Conservation (phyloP, 1,140 invertebrate species). For the Lasioglossum albipes region DNA sequence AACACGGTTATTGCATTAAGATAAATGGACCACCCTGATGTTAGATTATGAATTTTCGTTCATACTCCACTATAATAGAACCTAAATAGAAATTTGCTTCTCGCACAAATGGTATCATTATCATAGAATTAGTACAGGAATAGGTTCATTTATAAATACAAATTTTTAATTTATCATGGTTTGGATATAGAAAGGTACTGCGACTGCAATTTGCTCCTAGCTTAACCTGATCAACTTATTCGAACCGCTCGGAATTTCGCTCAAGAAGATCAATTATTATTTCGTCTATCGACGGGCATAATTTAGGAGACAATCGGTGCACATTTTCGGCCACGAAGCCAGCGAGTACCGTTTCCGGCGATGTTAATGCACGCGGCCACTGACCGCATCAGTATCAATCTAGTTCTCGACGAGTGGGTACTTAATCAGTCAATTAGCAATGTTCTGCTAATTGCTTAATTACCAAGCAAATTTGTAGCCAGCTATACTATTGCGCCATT, state of each 20-base stretch:
- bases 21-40: no score
- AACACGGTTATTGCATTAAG: no score
- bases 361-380: conserved; percentile 55
- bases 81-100: no score
- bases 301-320: neutral
- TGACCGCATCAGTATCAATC: conserved; percentile 67
- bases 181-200: no score
- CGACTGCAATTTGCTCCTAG: neutral
- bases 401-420: conserved; percentile 65
- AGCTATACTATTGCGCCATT: conserved; percentile 23
- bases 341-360: conserved; percentile 29
- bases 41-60: no score
- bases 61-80: no score
- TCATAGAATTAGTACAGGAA: no score
- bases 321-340: conserved; percentile 21
- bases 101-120: no score
- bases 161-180: no score
- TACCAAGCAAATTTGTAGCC: conserved; percentile 66
- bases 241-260: neutral
- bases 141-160: no score
- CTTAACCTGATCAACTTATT: neutral
- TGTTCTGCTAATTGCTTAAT: conserved; percentile 71
- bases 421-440: conserved; percentile 73
- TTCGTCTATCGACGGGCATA: no score
- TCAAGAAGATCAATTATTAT: neutral